Evolutionary conservation across 1,140 invertebrate genomes (phyloP), one percentile per base, ranked within the genome.

Genomic region (Drosophila pachea): DNA sequence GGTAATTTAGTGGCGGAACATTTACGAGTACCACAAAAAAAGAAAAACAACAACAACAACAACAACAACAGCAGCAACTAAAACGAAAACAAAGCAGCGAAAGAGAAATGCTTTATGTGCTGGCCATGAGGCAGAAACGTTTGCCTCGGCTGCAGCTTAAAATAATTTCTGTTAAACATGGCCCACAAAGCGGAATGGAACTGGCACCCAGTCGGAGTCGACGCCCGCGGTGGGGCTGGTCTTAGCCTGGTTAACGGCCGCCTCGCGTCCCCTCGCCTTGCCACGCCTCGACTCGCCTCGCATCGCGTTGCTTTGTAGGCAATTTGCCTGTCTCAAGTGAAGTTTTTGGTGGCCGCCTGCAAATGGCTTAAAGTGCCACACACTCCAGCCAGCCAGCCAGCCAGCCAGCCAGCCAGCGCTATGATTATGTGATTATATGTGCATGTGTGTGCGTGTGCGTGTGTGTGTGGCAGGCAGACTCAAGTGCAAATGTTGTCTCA

Each of bases 151-250:
- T 38, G 22, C 43, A 33, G 55, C 29, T 78, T 83, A 82, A 82
- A 82, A 83, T 78, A 83, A 82, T 83, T 75, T 68, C 71, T 66
- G 78, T 83, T 83, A 82, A 82, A 77, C 72, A 82, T 72, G 71
- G 71, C 78, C 74, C 78, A 82, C 71, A 70, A 53, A 56, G 56
- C 55, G 42, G 58, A 53, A 35, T 29, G 35, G 38, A n/a, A n/a
- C n/a, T n/a, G n/a, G n/a, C n/a, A n/a, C n/a, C n/a, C n/a, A n/a
- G n/a, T n/a, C n/a, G n/a, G n/a, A n/a, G n/a, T n/a, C n/a, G n/a
- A n/a, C n/a, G 35, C 11, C 22, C 22, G 22, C 22, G 22, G 22
- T 48, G 29, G 35, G 35, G 65, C 32, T 36, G 53, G 53, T 62
- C 61, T 8, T 35, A 47, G 62, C 47, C 64, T 67, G 60, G 63